phyloP scores from a whole-genome alignment of 2,888 invertebrate genomes.

The Mythimna albipuncta region DNA sequence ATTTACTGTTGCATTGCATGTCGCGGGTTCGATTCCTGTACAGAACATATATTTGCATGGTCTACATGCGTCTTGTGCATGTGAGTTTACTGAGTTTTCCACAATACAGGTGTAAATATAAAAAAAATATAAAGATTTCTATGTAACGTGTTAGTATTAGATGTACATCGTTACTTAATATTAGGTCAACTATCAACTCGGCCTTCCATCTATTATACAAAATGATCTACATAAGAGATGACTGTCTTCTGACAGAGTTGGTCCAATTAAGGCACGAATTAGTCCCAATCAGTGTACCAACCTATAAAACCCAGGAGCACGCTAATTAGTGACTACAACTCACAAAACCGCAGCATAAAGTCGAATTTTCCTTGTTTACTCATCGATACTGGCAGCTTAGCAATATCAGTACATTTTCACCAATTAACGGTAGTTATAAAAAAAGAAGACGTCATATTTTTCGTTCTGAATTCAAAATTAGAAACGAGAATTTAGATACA shows the following conservation, averaged over 20 bases:
- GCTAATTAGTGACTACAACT: conserved; percentile 4
- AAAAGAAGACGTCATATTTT: not conserved
- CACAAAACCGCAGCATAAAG: not conserved
- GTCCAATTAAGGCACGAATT: conserved; percentile 39
- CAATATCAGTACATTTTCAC: not conserved
- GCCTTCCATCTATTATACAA: not conserved
- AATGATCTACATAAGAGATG: not conserved
- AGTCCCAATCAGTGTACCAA: conserved; percentile 47
- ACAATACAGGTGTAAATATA: too few relatives aligned
- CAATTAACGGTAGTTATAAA: not conserved
- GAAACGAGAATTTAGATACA: conserved; percentile 30
- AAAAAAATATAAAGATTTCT: too few relatives aligned
- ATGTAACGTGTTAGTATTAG: too few relatives aligned
- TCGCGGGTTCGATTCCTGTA: too few relatives aligned
- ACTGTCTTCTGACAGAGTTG: conserved; percentile 1
- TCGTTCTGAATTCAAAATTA: conserved; percentile 16
- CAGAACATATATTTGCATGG: too few relatives aligned
- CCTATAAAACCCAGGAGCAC: conserved; percentile 29
- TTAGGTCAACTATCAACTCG: not conserved
- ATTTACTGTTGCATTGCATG: too few relatives aligned
- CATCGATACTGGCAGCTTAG: not conserved
- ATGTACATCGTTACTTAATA: too few relatives aligned
- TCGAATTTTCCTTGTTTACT: conserved; percentile 17
- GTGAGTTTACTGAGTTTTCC: too few relatives aligned
- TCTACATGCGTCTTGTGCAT: too few relatives aligned